Base-by-base conservation (phyloP, 2,797 vertebrate genomes). In the Cossypha heuglini region DNA sequence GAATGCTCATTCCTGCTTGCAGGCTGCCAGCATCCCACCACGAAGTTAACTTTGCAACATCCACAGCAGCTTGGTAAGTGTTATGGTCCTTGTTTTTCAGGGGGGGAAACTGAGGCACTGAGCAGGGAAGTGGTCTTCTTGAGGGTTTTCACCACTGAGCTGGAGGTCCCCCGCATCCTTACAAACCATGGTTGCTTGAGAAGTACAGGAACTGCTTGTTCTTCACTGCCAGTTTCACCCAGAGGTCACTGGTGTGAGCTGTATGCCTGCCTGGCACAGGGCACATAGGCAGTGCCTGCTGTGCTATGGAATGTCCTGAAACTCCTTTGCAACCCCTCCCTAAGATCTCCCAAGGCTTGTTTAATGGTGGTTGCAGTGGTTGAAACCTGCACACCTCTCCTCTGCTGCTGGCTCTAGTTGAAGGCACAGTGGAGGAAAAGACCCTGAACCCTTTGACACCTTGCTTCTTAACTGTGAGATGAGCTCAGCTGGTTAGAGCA, bases 41-140 rank as follows among this genome's bases (percentile, higher is more conserved):
- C 0, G 38, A 81, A 75, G 21, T 84, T 51, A 84, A 42, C 51
- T 61, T 86, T 14, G 17, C 37, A n/a, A 43, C 62, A 38, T 28
- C 82, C 37, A 15, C 76, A 59, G 55, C 67, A 69, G 7, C 37
- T 69, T 52, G 90, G 95, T 94, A 69, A 96, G 94, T 93, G 33
- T 55, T 49, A 10, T 0, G 1, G 29, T 61, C 40, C 51, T 52
- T 78, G 20, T 75, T 84, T 90, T 40, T 25, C 7, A 5, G 13
- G 1, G 28, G 16, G 15, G 21, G 25, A 13, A 62, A 55, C 61
- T 0, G 38, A 88, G 58, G 58, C 49, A 62, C 4, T 0, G 0
- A 31, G n/a, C 6, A 25, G 68, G 22, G 25, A 54, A 18, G 22
- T 71, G 62, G 6, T 51, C 51, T 80, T 54, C 38, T 48, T 49